Conservation (phyloP, 1,140 invertebrate genomes). For the Planococcus citri region DNA sequence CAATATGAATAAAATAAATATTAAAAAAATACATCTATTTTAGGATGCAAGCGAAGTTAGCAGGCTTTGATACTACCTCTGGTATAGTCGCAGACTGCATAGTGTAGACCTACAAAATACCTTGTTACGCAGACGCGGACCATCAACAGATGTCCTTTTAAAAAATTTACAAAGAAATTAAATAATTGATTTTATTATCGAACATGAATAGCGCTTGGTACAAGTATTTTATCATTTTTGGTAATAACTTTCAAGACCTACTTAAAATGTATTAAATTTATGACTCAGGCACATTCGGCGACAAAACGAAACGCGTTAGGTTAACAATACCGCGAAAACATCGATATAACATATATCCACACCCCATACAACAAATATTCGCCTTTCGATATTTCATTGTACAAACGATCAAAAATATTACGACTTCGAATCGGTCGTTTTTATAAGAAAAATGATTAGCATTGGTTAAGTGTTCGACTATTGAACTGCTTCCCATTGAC, state of each 20-base stretch:
- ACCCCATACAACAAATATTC: neutral
- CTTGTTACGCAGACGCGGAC: too few relatives aligned
- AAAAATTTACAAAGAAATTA: too few relatives aligned
- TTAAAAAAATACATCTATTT: too few relatives aligned
- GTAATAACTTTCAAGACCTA: slow-evolving; percentile 3
- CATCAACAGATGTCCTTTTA: too few relatives aligned
- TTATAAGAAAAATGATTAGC: slow-evolving; percentile 20
- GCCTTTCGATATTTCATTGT: slow-evolving; percentile 17
- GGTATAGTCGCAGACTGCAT: too few relatives aligned
- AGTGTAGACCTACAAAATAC: too few relatives aligned
- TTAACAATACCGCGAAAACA: slow-evolving; percentile 8
- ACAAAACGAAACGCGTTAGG: neutral
- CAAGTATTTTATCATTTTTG: neutral
- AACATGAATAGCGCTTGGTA: neutral
- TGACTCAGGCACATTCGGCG: neutral
- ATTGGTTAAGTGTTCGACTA: slow-evolving; percentile 17
- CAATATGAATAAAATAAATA: too few relatives aligned
- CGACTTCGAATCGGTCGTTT: slow-evolving; percentile 11
- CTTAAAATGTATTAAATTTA: slow-evolving; percentile 8
- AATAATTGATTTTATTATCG: neutral
- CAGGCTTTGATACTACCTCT: too few relatives aligned
- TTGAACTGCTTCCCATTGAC: slow-evolving; percentile 11
- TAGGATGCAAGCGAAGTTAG: too few relatives aligned
- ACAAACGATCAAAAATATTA: slow-evolving; percentile 18
- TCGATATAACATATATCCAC: slow-evolving; percentile 16